phyloP scores from a whole-genome alignment of 2,113 vertebrate species.

The Hemicordylus capensis region DNA sequence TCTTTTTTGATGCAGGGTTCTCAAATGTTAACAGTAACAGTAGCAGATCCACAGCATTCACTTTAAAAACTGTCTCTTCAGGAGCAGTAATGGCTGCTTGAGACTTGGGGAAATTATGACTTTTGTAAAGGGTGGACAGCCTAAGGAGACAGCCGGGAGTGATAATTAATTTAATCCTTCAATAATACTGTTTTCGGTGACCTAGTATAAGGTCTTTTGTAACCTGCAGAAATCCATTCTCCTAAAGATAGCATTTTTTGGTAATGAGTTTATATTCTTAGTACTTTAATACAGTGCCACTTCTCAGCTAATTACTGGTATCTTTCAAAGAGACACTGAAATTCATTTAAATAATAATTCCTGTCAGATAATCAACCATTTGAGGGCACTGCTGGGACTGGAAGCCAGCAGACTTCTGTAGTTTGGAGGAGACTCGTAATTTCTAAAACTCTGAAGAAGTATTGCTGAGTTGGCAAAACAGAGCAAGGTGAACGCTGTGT shows the following conservation, averaged over 20 bases:
- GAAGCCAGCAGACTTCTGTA: not conserved
- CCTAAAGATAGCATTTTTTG: not conserved
- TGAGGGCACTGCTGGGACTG: not conserved
- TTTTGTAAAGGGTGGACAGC: not conserved
- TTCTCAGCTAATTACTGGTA: not conserved
- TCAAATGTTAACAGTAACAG: too few relatives aligned
- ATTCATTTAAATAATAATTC: not conserved
- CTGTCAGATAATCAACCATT: not conserved
- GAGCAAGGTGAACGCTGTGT: too few relatives aligned
- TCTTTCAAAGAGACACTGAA: not conserved
- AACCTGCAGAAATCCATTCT: not conserved
- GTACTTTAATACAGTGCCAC: not conserved
- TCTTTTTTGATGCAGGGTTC: too few relatives aligned
- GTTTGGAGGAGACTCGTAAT: too few relatives aligned
- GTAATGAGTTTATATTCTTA: not conserved
- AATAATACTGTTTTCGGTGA: not conserved
- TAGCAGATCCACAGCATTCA: not conserved
- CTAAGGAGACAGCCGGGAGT: not conserved
- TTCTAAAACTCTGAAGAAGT: not conserved
- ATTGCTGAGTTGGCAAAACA: too few relatives aligned
- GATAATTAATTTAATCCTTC: not conserved
- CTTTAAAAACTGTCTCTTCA: not conserved
- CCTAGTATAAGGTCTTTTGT: not conserved
- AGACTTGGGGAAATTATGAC: not conserved
- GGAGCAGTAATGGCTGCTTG: too few relatives aligned